phyloP scores from a whole-genome alignment of 1,140 invertebrate species.

The Cydia amplana region DNA sequence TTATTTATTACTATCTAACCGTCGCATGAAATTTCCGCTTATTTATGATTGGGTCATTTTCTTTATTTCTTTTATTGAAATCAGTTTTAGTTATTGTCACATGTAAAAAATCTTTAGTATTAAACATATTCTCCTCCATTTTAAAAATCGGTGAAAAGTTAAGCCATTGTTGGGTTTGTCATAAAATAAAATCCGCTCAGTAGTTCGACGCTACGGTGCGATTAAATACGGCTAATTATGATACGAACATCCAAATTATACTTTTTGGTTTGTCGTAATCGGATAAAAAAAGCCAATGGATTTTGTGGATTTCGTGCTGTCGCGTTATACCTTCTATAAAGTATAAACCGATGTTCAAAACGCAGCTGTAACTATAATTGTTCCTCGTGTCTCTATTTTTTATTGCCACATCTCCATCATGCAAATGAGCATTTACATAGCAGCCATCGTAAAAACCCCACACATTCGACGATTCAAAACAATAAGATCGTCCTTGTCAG shows the following conservation, averaged over 20 bases:
- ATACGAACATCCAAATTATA: too few relatives aligned
- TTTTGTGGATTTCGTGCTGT: background rate
- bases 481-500: conserved; percentile 55
- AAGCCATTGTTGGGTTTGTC: too few relatives aligned
- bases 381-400: conserved; percentile 17
- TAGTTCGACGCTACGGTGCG: too few relatives aligned
- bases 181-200: too few relatives aligned
- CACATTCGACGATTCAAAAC: conserved; percentile 44
- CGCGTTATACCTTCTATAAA: background rate
- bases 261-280: background rate
- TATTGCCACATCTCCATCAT: conserved; percentile 38
- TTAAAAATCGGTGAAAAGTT: too few relatives aligned
- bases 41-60: background rate
- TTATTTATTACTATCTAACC: background rate
- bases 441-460: conserved; percentile 49
- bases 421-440: conserved; percentile 46
- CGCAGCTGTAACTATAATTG: conserved; percentile 1
- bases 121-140: too few relatives aligned
- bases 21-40: background rate
- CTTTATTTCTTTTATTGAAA: background rate
- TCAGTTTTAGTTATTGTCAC: background rate
- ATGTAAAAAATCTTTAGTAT: background rate
- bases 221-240: too few relatives aligned
- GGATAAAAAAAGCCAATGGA: background rate
- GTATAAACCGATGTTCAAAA: background rate